Conservation (phyloP, 2,113 vertebrate species). For the Cyanoramphus novaezelandiae region DNA sequence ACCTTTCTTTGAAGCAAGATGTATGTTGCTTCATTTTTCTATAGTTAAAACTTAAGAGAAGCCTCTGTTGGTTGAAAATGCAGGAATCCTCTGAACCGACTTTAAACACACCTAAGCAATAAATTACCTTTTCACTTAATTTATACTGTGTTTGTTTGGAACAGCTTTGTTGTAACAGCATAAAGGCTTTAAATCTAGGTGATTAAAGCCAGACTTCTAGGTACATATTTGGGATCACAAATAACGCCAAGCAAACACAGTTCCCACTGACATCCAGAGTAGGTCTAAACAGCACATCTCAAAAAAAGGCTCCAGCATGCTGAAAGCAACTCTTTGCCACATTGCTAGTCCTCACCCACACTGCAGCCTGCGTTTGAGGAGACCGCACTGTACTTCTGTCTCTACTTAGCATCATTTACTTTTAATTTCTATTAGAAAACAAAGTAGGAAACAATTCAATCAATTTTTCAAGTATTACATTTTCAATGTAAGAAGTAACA, state of each 20-base stretch:
- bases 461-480: background rate
- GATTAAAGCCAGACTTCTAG: constrained; percentile 28
- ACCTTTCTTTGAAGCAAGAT: background rate
- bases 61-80: background rate
- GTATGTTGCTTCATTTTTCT: background rate
- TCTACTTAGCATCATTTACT: background rate
- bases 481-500: background rate
- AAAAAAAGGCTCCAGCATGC: background rate
- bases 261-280: background rate
- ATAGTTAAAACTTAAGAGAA: constrained; percentile 8
- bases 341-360: background rate
- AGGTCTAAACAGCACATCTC: background rate
- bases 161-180: background rate
- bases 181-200: background rate
- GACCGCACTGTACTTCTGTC: background rate
- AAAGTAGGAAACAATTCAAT: background rate
- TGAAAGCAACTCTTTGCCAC: background rate
- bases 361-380: background rate
- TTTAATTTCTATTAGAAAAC: background rate
- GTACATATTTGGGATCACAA: background rate
- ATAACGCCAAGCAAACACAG: background rate
- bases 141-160: background rate
- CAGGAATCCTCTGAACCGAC: background rate
- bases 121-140: constrained; percentile 11
- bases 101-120: constrained; percentile 8